Percentiles rank a stretch among this genome's conserved stretches.
phyloP scores from a whole-genome alignment of 2,888 invertebrate species.

The Macrosoma leucophasiata region DNA sequence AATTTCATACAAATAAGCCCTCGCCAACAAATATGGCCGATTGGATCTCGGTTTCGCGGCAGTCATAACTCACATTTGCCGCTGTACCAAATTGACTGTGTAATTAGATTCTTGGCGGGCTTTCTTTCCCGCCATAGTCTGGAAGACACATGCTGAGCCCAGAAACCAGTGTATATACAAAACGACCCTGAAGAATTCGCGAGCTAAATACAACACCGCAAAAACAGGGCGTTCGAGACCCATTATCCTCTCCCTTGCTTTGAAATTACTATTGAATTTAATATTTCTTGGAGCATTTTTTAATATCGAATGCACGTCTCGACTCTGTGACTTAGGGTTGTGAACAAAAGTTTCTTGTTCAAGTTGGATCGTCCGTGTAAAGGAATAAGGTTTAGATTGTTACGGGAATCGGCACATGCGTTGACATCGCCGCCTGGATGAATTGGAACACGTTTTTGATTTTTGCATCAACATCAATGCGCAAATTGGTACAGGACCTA shows the following conservation, averaged over 20 bases:
- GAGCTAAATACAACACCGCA: slow-evolving; percentile 71
- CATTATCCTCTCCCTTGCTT: slow-evolving; percentile 62
- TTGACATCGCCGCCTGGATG: slow-evolving; percentile 50
- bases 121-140: slow-evolving; percentile 48
- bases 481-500: slow-evolving; percentile 12
- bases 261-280: slow-evolving; percentile 73
- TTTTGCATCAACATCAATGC: slow-evolving; percentile 27
- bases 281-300: slow-evolving; percentile 67
- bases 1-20: slow-evolving; percentile 37
- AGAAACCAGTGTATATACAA: slow-evolving; percentile 67
- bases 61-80: slow-evolving; percentile 66
- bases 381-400: slow-evolving; percentile 57
- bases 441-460: slow-evolving; percentile 56
- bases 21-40: slow-evolving; percentile 60
- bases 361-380: slow-evolving; percentile 37
- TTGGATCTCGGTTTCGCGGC: slow-evolving; percentile 58
- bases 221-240: slow-evolving; percentile 61
- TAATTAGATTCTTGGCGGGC: slow-evolving; percentile 63
- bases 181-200: slow-evolving; percentile 63
- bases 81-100: slow-evolving; percentile 71
- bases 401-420: slow-evolving; percentile 36
- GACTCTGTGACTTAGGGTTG: slow-evolving; percentile 41
- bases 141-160: slow-evolving; percentile 62
- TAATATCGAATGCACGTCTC: slow-evolving; percentile 62
- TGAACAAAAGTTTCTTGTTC: slow-evolving; percentile 40